Evolutionary conservation across 2,888 invertebrate species (phyloP), one percentile per base, ranked within the genome.

Genomic region (Caprella mutica): DNA sequence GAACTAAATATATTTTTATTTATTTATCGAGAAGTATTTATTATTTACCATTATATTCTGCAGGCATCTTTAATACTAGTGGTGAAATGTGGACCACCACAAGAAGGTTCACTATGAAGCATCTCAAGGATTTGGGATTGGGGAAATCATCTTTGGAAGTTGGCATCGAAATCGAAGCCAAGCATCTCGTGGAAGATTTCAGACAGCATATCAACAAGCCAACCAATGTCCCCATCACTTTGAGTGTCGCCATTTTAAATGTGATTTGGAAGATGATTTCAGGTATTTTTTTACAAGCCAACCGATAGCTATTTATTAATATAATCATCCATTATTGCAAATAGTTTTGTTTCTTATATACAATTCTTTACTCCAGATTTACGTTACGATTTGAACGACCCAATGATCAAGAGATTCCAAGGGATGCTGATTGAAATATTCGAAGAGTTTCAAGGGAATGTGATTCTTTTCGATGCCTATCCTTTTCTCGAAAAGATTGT

Each of bases 391-490:
- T n/a, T n/a, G 4, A 30, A 48, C 27, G 27, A 27, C 17, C 8
- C 29, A 24, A 6, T 19, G 23, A 21, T 30, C 19, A 21, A 30
- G 29, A 24, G 26, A 4, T 48, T 48, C 30, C 48, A 48, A 30
- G 4, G 8, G 1, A 12, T 29, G 19, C 29, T 48, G 30, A 17
- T 48, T 5, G 26, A 48, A 5, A 30, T 48, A 21, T 48, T 48
- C 30, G 29, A 48, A 27, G 48, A 48, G 19, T 29, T 48, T 30
- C 48, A 48, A 24, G 48, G 48, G 2, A 48, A 48, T 14, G 48
- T 48, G 3, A 30, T 21, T 3, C 26, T 38, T 23, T 52, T 52
- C 35, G 52, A 52, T 27, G 27, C 19, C 5, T 26, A 39, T 14
- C 52, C 52, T 0, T 52, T 21, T n/a, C n/a, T n/a, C n/a, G n/a